Conservation (phyloP, 64 coral and sea anemone species). For the Catalaphyllia jardinei region DNA sequence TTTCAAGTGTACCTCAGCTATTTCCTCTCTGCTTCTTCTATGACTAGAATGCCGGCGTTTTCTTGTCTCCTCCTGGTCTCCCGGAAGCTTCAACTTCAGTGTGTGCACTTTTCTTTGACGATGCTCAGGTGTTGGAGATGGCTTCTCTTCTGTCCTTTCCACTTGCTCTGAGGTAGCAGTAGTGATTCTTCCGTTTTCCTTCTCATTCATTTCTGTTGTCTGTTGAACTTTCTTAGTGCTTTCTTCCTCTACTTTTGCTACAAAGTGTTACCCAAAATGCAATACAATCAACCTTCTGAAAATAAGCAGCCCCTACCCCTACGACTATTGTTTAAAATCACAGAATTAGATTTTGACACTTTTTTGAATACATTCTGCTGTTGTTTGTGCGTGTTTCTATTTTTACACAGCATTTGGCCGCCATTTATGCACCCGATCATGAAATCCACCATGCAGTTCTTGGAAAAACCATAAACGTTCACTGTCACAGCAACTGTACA, state of each 20-base stretch:
- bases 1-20: not conserved
- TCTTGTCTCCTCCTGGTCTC: not conserved
- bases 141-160: not conserved
- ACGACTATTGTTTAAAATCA: too few relatives aligned
- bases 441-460: too few relatives aligned
- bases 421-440: too few relatives aligned
- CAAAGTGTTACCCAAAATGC: too few relatives aligned
- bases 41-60: constrained; percentile 7
- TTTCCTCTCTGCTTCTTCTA: constrained; percentile 4
- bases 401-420: too few relatives aligned
- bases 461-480: too few relatives aligned
- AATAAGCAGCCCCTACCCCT: too few relatives aligned
- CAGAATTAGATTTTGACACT: too few relatives aligned
- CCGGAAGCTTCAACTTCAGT: constrained; percentile 6
- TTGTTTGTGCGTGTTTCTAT: too few relatives aligned
- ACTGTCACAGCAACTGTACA: too few relatives aligned
- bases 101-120: not conserved
- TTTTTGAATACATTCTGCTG: too few relatives aligned
- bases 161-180: not conserved
- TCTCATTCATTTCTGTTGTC: not conserved
- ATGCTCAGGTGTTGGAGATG: not conserved
- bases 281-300: too few relatives aligned
- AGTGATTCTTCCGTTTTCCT: not conserved
- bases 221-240: not conserved
- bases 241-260: constrained; percentile 65